These are phyloP conservation scores for Rhombomys opimus DNA, from an alignment of 2,113 vertebrate species.

Conservation along the genomic window DNA sequence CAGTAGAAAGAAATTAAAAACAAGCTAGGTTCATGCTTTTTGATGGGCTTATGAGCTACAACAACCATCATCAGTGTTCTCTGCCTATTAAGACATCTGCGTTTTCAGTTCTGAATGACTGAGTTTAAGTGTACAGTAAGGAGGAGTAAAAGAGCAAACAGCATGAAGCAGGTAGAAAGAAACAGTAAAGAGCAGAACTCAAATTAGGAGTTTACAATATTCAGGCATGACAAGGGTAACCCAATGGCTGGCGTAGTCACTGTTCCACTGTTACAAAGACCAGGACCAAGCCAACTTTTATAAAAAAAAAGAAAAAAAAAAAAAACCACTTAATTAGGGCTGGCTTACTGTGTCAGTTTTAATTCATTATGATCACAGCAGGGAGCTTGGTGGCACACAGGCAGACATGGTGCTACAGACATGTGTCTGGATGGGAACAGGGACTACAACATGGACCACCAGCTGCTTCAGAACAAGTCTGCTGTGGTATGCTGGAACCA, in stretches of 20 bases:
- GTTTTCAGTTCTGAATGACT: background rate
- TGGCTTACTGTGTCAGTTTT: background rate
- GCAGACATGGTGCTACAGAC: background rate
- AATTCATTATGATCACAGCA: background rate
- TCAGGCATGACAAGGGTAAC: background rate
- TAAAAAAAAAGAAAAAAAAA: background rate
- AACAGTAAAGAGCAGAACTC: background rate
- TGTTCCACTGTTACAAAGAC: background rate
- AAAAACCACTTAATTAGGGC: background rate
- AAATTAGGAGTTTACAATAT: background rate
- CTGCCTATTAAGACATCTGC: background rate
- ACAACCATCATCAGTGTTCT: background rate
- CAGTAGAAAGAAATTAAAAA: background rate
- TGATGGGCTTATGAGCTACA: background rate
- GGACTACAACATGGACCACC: no score
- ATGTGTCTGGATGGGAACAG: no score
- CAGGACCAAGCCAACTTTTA: background rate
- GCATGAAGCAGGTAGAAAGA: background rate
- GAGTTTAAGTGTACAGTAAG: background rate
- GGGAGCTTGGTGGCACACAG: background rate
- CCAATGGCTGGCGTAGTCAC: background rate
- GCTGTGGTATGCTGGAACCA: no score
- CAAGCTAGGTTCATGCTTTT: background rate
- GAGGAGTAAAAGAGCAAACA: background rate
- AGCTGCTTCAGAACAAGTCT: no score